phyloP scores from a whole-genome alignment of 2,888 invertebrate genomes.

The Campoplex capitator region DNA sequence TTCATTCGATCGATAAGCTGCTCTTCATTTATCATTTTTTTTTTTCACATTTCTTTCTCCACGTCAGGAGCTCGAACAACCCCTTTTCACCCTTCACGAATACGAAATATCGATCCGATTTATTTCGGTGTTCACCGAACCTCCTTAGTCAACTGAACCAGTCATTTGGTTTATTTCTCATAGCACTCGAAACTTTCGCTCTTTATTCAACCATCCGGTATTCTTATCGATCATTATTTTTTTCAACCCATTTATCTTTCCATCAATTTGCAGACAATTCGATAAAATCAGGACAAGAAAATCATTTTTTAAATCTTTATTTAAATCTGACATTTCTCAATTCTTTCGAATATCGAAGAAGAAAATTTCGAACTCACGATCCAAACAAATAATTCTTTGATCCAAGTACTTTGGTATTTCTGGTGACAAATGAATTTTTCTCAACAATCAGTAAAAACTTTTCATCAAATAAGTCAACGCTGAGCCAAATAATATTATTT shows the following conservation, averaged over 20 bases:
- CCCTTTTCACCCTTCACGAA: neutral
- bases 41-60: neutral
- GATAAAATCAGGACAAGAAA: neutral
- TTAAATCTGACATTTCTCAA: neutral
- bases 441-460: too few relatives aligned
- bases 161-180: too few relatives aligned
- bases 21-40: slow-evolving; percentile 38
- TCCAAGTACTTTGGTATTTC: too few relatives aligned
- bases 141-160: too few relatives aligned
- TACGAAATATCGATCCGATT: neutral
- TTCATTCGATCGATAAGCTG: slow-evolving; percentile 35
- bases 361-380: neutral
- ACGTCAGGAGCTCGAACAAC: neutral
- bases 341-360: neutral
- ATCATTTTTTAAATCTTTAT: neutral
- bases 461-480: too few relatives aligned
- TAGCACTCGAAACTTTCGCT: neutral
- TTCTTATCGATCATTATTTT: neutral
- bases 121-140: neutral
- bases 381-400: too few relatives aligned
- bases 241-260: neutral
- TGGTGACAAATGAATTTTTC: too few relatives aligned
- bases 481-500: too few relatives aligned
- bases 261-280: neutral
- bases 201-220: neutral